Percentiles rank a stretch among this genome's conserved stretches.
These are phyloP conservation scores for Atopsyche davidsoni DNA, from an alignment of 1,140 invertebrate species.

Conservation along the genomic window DNA sequence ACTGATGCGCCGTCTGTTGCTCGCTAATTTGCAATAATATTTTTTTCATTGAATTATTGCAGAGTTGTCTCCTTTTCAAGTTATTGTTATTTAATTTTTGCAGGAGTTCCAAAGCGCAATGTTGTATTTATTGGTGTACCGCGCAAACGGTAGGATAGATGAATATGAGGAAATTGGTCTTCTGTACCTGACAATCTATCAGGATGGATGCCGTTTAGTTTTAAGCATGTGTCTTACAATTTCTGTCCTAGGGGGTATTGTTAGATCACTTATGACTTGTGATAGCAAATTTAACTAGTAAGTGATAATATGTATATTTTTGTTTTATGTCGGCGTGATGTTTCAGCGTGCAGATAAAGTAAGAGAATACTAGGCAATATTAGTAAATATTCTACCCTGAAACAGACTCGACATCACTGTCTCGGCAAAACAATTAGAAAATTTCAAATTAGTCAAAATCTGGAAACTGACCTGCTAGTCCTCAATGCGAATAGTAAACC, in stretches of 20 bases:
- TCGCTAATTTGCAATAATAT: neutral
- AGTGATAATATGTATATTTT: too few species aligned
- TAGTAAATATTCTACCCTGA: too few species aligned
- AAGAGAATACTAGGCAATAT: too few species aligned
- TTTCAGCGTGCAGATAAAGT: too few species aligned
- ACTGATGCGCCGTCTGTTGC: slow-evolving; percentile 62
- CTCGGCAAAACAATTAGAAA: neutral
- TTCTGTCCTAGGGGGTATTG: slow-evolving; percentile 12
- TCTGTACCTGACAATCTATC: neutral
- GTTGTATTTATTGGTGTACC: neutral
- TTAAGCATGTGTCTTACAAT: neutral
- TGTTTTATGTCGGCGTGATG: too few species aligned
- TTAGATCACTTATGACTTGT: slow-evolving; percentile 21
- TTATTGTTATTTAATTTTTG: neutral
- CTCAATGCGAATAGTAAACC: slow-evolving; percentile 8
- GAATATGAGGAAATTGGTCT: neutral
- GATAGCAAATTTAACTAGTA: slow-evolving; percentile 17
- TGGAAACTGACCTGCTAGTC: slow-evolving; percentile 16
- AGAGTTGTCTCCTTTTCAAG: neutral
- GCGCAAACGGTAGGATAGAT: neutral
- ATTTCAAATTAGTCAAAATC: slow-evolving; percentile 13
- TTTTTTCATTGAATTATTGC: slow-evolving; percentile 1
- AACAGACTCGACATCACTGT: too few species aligned
- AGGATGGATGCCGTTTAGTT: neutral
- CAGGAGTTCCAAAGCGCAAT: neutral